phyloP scores from a whole-genome alignment of 2,113 vertebrate genomes.

The Lontra canadensis region DNA sequence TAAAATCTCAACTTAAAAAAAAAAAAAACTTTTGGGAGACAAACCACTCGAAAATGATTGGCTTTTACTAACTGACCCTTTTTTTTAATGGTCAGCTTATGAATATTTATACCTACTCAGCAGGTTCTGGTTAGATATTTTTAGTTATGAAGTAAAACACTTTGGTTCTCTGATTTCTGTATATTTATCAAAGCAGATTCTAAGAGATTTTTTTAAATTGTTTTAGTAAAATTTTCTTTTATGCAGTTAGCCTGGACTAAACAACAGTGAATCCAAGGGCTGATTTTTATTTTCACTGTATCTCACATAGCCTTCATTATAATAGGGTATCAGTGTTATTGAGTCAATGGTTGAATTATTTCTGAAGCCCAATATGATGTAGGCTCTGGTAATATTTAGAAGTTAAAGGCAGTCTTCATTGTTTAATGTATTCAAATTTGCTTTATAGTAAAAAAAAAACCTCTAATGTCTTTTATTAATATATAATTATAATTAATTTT shows the following conservation, averaged over 20 bases:
- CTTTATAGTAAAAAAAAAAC: background rate
- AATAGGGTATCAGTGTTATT: conserved; percentile 11
- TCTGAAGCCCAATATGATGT: background rate
- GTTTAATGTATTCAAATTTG: conserved; percentile 42
- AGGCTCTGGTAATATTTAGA: background rate
- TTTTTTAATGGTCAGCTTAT: background rate
- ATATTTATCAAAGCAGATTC: conserved; percentile 55
- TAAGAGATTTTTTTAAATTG: background rate
- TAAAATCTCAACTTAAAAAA: background rate
- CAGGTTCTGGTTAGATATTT: conserved; percentile 35
- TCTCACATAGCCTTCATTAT: conserved; percentile 5
- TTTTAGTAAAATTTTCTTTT: conserved; percentile 20
- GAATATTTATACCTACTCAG: background rate
- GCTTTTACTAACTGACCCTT: conserved; percentile 4
- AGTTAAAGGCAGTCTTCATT: background rate
- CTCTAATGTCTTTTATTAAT: background rate
- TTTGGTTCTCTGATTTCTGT: conserved; percentile 36
- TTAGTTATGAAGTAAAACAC: conserved; percentile 19
- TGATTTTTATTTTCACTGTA: conserved; percentile 23
- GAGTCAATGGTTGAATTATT: conserved; percentile 32
- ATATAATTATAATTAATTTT: background rate
- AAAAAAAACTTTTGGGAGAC: background rate
- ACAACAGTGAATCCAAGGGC: background rate
- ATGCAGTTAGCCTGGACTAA: background rate
- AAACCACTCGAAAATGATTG: background rate